A percentile compares a stretch with the other conserved stretches of the same genome.
phyloP scores from a whole-genome alignment of 2,113 vertebrate species.

The Hemiscyllium ocellatum region DNA sequence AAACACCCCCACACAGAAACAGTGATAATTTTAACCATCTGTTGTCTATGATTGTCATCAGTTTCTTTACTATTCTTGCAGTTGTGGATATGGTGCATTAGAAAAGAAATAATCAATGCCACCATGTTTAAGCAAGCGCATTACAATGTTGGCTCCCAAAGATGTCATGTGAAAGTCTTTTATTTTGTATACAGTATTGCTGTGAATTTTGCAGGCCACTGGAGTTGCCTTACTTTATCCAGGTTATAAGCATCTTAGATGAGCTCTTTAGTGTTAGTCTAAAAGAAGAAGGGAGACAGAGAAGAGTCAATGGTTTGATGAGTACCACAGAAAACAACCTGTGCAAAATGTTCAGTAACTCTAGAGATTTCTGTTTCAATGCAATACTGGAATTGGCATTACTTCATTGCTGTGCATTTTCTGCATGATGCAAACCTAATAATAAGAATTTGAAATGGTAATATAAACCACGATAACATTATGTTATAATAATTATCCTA shows the following conservation, averaged over 20 bases:
- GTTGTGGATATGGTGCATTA: neutral
- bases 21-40: neutral
- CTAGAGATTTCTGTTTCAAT: neutral
- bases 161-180: neutral
- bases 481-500: neutral
- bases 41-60: neutral
- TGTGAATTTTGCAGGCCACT: neutral
- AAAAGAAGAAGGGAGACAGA: neutral
- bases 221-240: neutral
- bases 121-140: neutral
- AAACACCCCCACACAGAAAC: neutral
- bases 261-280: neutral
- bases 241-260: neutral
- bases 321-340: neutral
- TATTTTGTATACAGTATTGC: neutral
- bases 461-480: neutral
- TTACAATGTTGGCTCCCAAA: neutral
- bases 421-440: neutral
- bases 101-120: neutral
- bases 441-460: neutral
- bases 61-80: neutral
- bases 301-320: neutral
- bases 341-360: neutral
- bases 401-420: neutral
- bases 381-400: neutral